Conservation (phyloP, 1,140 invertebrate genomes). For the Tenebrio molitor region DNA sequence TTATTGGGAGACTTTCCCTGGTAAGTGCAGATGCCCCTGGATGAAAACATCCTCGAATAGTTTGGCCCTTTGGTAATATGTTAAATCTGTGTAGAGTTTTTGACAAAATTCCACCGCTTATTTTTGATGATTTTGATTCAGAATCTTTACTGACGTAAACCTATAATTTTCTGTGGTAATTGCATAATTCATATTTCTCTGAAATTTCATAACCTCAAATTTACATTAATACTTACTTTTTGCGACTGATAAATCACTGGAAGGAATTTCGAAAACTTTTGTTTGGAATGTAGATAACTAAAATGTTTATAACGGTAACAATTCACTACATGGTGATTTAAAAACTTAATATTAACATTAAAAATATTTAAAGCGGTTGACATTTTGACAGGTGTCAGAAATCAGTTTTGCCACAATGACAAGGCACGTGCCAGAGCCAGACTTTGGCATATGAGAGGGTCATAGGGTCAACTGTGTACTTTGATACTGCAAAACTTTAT, state of each 20-base stretch:
- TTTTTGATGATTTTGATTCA: constrained; percentile 32
- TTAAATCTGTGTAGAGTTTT: constrained; percentile 54
- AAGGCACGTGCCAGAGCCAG: not conserved
- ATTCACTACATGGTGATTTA: constrained; percentile 49
- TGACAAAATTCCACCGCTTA: constrained; percentile 56
- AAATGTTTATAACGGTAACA: constrained; percentile 49
- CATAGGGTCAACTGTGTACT: too few relatives aligned
- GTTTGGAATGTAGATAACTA: constrained; percentile 44
- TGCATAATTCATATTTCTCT: constrained; percentile 29
- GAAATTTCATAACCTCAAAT: constrained; percentile 21
- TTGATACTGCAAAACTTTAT: too few relatives aligned
- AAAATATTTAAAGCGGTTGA: constrained; percentile 57
- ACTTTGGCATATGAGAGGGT: too few relatives aligned
- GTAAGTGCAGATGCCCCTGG: constrained; percentile 83
- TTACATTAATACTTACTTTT: constrained; percentile 51
- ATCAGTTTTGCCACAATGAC: constrained; percentile 3
- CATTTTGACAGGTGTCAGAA: constrained; percentile 49
- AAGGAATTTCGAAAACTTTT: constrained; percentile 39
- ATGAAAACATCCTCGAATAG: constrained; percentile 86
- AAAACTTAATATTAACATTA: constrained; percentile 56
- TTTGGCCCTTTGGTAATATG: constrained; percentile 59
- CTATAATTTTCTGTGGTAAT: constrained; percentile 44
- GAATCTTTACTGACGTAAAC: constrained; percentile 11
- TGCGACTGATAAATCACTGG: constrained; percentile 48
- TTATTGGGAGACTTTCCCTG: constrained; percentile 75